These are phyloP conservation scores for Catamblyrhynchus diadema DNA, from an alignment of 2,797 vertebrate genomes.

Conservation along the genomic window DNA sequence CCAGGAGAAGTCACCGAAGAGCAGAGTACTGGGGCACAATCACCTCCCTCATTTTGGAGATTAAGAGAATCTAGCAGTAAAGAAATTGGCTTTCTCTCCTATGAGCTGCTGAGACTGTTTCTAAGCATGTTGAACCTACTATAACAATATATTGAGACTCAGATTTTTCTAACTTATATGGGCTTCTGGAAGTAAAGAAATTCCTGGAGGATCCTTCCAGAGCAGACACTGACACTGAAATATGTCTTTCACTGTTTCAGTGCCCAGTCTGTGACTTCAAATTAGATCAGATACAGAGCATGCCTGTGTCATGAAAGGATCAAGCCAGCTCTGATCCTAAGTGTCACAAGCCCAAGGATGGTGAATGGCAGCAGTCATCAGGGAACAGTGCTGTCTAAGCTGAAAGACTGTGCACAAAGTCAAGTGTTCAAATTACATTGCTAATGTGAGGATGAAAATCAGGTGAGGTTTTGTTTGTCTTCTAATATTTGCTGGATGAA, in stretches of 20 bases:
- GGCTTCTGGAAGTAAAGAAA: background rate
- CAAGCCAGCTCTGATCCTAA: background rate
- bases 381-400: background rate
- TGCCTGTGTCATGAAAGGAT: background rate
- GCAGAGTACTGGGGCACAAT: background rate
- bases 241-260: background rate
- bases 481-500: background rate
- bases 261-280: fast-evolving
- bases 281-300: background rate
- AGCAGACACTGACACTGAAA: background rate
- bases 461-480: background rate
- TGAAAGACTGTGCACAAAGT: background rate
- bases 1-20: background rate
- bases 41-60: background rate
- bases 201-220: background rate
- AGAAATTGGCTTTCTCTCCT: background rate
- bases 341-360: background rate
- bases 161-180: background rate
- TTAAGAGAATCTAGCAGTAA: background rate
- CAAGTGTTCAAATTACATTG: background rate
- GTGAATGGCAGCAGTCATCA: background rate
- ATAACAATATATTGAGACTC: background rate
- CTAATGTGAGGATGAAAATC: background rate
- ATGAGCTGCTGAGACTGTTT: background rate
- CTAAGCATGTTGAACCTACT: background rate